Base-by-base conservation (phyloP, 2,113 vertebrate species). In the Vimba vimba region DNA sequence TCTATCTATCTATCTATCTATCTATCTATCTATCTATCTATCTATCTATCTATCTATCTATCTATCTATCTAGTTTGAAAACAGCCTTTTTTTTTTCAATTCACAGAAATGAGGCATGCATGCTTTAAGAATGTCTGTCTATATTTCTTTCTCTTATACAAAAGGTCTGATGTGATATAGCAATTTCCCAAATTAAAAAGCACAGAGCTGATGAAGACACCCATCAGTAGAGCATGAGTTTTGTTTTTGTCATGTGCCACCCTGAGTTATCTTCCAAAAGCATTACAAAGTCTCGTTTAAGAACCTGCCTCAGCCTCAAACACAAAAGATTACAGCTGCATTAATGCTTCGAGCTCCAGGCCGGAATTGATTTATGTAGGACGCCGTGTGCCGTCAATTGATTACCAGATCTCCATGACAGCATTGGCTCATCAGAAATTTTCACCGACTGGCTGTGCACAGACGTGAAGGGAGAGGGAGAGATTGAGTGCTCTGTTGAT, bases 301-400 rank as follows among this genome's bases (percentile, higher is more conserved):
- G 23, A 83, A 43, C 33, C 81, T 73, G 68, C 36, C 33, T n/a
- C 25, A 69, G 43, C 62, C 19, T 69, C 23, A 73, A 55, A 74
- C 66, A 83, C 66, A 74, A 39, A 83, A 59, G 82, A 83, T 83
- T 73, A 74, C 50, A 19, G 33, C 33, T 73, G 84, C 39, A 33
- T 69, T 33, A 86, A 66, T 55, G 21, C 68, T 8, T 71, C 57
- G 60, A 68, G 78, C 73, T 55, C 73, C 45, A 50, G 52, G 59
- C 64, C 60, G 36, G 62, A 82, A 76, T 62, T 78, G 88, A 89
- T 83, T 78, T 86, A 76, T 83, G 76, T 82, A 57, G 27, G 59
- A 47, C 10, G 21, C n/a, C 23, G 64, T 50, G 75, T 27, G 36
- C 17, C 30, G 59, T 69, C 85, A 66, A 64, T 62, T 82, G 85